Conservation (phyloP, 2,888 invertebrate species). For the Platypus cylindrus region DNA sequence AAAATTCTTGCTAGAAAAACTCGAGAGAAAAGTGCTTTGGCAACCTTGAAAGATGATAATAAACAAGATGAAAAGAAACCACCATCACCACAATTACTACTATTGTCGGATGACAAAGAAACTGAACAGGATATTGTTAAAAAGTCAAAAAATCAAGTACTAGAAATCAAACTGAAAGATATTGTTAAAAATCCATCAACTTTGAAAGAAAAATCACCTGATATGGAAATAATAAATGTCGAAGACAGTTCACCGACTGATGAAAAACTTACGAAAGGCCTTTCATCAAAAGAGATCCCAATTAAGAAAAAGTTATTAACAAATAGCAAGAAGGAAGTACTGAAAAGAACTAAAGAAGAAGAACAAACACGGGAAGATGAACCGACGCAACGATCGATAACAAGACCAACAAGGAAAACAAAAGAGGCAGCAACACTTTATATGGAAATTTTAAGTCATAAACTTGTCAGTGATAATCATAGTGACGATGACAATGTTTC, state of each 20-base stretch:
- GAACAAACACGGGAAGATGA: conserved; percentile 13
- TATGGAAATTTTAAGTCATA: conserved; percentile 60
- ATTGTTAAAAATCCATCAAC: background rate
- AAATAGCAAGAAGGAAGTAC: conserved; percentile 5
- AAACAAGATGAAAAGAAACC: conserved; percentile 4
- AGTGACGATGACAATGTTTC: conserved; percentile 51
- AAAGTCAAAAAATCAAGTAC: conserved; percentile 2
- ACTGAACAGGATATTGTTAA: background rate
- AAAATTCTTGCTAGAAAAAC: conserved; percentile 13
- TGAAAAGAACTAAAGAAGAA: background rate
- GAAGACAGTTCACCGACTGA: background rate
- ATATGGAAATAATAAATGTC: background rate
- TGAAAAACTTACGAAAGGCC: background rate
- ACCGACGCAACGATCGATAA: conserved; percentile 8
- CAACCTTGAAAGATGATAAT: conserved; percentile 4
- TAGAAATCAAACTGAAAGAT: conserved; percentile 3
- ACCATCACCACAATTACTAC: background rate
- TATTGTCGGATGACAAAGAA: background rate
- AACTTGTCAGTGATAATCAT: conserved; percentile 49
- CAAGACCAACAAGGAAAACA: conserved; percentile 52
- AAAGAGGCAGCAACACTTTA: conserved; percentile 64
- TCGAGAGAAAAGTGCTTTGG: conserved; percentile 6
- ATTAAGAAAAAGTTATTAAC: conserved; percentile 1
- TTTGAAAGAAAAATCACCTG: background rate
- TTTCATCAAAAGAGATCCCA: conserved; percentile 2